These are phyloP conservation scores for Salvelinus namaycush DNA, from an alignment of 2,113 vertebrate genomes.

Conservation along the genomic window DNA sequence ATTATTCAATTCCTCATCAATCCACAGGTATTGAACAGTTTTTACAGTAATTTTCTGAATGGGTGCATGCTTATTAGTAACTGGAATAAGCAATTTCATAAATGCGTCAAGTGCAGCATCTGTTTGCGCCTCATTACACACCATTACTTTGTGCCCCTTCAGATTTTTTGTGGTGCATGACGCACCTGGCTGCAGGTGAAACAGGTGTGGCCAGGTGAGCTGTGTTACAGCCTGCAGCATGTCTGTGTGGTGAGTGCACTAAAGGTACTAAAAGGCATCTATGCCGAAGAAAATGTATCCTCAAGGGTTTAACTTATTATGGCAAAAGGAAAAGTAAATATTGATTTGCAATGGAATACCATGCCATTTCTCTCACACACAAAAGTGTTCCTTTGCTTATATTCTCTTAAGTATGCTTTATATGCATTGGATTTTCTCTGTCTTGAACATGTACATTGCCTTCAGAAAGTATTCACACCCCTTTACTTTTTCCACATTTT, in stretches of 20 bases:
- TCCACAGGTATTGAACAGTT: too few relatives aligned
- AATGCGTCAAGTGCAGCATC: too few relatives aligned
- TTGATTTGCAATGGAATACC: neutral
- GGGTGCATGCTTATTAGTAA: too few relatives aligned
- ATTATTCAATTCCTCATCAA: too few relatives aligned
- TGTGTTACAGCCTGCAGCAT: neutral
- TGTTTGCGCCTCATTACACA: neutral
- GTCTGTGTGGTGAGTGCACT: neutral
- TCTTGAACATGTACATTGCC: neutral
- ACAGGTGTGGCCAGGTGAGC: constrained; percentile 29
- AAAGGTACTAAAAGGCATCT: neutral
- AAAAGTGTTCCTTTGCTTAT: neutral
- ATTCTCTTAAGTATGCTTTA: neutral
- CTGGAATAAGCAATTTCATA: too few relatives aligned
- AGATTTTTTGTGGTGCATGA: too few relatives aligned
- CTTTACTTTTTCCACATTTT: too few relatives aligned
- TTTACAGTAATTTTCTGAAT: too few relatives aligned
- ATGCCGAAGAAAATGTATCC: neutral
- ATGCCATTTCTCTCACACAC: neutral
- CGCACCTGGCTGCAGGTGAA: constrained; percentile 15
- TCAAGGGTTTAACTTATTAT: neutral
- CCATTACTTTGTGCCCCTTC: too few relatives aligned
- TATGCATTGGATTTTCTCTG: neutral
- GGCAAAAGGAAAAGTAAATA: neutral
- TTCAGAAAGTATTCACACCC: too few relatives aligned